Percentiles rank a stretch among this genome's conserved stretches.
phyloP scores from a whole-genome alignment of 2,797 vertebrate genomes.

The Parauchenoglanis punctatus region DNA sequence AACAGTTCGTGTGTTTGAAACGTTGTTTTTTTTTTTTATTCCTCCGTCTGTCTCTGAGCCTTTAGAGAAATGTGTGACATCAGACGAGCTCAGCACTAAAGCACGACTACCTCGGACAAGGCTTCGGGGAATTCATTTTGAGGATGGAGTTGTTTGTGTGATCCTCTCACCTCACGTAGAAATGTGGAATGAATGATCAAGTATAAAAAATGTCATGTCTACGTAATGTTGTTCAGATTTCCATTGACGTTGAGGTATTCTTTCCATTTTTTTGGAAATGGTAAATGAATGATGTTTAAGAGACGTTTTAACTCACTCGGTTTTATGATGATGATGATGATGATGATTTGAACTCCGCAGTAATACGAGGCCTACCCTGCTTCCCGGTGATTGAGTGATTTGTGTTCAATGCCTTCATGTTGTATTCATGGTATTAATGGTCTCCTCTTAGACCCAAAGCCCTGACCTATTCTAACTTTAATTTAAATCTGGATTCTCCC shows the following conservation, averaged over 20 bases:
- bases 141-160: conserved; percentile 31
- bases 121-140: conserved; percentile 28
- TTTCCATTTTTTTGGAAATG: conserved; percentile 47
- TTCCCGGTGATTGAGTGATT: conserved; percentile 9
- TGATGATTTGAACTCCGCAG: conserved; percentile 45
- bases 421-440: background rate
- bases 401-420: background rate
- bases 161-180: conserved; percentile 39
- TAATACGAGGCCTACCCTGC: conserved; percentile 42
- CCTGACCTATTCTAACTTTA: conserved; percentile 38
- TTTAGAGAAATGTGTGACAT: conserved; percentile 25
- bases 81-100: conserved; percentile 36
- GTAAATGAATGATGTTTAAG: conserved; percentile 41
- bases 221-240: conserved; percentile 31
- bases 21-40: background rate
- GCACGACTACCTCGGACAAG: conserved; percentile 25
- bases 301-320: conserved; percentile 34
- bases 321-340: conserved; percentile 15
- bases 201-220: conserved; percentile 34
- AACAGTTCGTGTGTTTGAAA: conserved; percentile 7
- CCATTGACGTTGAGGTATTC: conserved; percentile 56
- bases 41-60: conserved; percentile 17
- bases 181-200: conserved; percentile 42
- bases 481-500: conserved; percentile 66
- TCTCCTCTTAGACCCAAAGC: conserved; percentile 55